phyloP scores from a whole-genome alignment of 2,113 vertebrate genomes.

The Odontesthes bonariensis region DNA sequence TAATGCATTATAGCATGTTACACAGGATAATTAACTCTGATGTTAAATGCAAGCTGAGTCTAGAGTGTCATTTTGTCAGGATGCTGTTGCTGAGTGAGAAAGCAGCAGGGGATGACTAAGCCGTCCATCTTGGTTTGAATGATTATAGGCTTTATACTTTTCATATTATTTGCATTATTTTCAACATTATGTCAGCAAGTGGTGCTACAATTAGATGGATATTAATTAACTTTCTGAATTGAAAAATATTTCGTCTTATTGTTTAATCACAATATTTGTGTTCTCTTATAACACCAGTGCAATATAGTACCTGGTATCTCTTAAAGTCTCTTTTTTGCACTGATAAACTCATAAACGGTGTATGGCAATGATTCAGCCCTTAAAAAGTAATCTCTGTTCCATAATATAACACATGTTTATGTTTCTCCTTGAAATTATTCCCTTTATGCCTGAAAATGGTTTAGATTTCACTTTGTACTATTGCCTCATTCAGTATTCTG shows the following conservation, averaged over 20 bases:
- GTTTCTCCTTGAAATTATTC: not conserved
- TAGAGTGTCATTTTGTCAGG: constrained; percentile 48
- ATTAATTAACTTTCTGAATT: constrained; percentile 42
- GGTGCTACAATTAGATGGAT: constrained; percentile 37
- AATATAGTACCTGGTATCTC: not conserved
- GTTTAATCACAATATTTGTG: not conserved
- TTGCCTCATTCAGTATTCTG: too few relatives aligned
- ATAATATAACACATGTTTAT: not conserved
- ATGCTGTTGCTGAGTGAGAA: constrained; percentile 42
- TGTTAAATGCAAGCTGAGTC: constrained; percentile 57
- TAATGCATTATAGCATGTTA: constrained; percentile 74
- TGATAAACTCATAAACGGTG: not conserved
- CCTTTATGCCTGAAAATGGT: too few relatives aligned
- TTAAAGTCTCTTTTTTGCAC: not conserved
- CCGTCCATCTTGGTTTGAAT: constrained; percentile 62
- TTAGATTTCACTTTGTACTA: too few relatives aligned
- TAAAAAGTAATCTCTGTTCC: not conserved
- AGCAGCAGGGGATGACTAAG: constrained; percentile 52
- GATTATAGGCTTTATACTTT: constrained; percentile 55
- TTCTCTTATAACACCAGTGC: not conserved
- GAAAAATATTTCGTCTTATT: constrained; percentile 9
- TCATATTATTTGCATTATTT: constrained; percentile 55
- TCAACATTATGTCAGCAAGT: constrained; percentile 41
- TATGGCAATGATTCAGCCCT: not conserved
- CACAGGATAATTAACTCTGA: constrained; percentile 69